Base-by-base conservation (phyloP, 1,140 invertebrate species). In the Pogonomyrmex californicus region DNA sequence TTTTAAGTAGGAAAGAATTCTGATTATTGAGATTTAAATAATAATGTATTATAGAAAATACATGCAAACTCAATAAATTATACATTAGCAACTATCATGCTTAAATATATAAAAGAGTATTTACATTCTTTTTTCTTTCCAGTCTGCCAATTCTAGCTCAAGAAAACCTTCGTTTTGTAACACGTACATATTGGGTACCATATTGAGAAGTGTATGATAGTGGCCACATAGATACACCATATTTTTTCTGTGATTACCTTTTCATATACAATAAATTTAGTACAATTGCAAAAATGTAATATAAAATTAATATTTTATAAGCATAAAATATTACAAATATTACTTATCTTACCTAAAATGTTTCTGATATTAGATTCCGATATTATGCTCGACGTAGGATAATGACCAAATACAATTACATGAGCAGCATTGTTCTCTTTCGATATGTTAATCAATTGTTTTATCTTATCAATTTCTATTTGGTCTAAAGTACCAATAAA, bases 171-270 rank as follows among this genome's bases (percentile, higher is more conserved):
- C 96, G 86, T 97, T 96, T 92, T 98, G 98, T 88, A 98, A 95
- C 1, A 98, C 98, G 92, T 99, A 99, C 98, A 99, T 99, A 87
- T 97, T 96, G 14, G 97, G 97, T 2, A 98, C 97, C 2, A 97
- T 89, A 6, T 97, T 98, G 78, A 96, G 97, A 87, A 99, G 95
- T 9, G 97, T 98, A 94, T 99, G 99, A 86, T 99, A 97, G 95
- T 99, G 99, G 9, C 99, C 99, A 96, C 98, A 99, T n/a, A 99
- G 94, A 95, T 99, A 99, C 1, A 96, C 97, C 87, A 97, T 93
- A 56, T 96, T 96, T 90, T 95, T 95, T 51, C 91, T 89, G 77
- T 95, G 96, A 87, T 78, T 95, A 71, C 92, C 96, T 95, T 68
- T 71, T 73, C 62, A 70, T 51, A 51, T 14, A 70, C 17, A 87